Evolutionary conservation across 1,140 invertebrate species (phyloP), one percentile per base, ranked within the genome.

Genomic region (Procambarus virginalis): DNA sequence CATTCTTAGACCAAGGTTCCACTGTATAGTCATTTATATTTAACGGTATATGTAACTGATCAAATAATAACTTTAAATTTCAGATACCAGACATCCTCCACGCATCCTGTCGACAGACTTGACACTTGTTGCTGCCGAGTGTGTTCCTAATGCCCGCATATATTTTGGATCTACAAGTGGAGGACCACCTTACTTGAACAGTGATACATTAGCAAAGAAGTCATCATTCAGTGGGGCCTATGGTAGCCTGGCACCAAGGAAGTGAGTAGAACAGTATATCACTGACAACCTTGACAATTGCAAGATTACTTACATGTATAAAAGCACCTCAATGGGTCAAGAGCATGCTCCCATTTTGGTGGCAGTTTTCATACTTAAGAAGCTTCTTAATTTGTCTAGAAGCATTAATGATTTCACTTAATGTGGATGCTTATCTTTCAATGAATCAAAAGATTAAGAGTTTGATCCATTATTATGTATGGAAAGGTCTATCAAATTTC

Each of bases 191-290:
- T 91, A 75, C 68, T 64, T 91, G 20, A 91, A 48, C 80, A 51
- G 80, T 20, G 79, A 91, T 20, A 91, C 89, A 12, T 64, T 91
- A 55, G 77, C 49, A 5, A 91, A 91, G 58, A 91, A 91, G 77
- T 91, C 89, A 48, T 91, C 89, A 55, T 91, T 86, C 34, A 60
- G 48, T 60, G 77, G 83, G 8, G 83, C 77, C 12, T 79, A 9
- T 17, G 68, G 48, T 68, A 76, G 45, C 14, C 12, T 91, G 8
- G 55, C 34, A 2, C 49, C 48, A 22, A 84, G 20, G 64, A 90
- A 70, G 82, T 84, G 51, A 84, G 82, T 46, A 51, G 2, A 78
- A 14, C 6, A 45, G 2, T 58, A 34, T 48, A 48, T 84, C 8
- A 73, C 49, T 45, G 58, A 14, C 20, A 9, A 58, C 55, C 55